Evolutionary conservation across 2,113 vertebrate species (phyloP).

Genomic region (Danio rerio): DNA sequence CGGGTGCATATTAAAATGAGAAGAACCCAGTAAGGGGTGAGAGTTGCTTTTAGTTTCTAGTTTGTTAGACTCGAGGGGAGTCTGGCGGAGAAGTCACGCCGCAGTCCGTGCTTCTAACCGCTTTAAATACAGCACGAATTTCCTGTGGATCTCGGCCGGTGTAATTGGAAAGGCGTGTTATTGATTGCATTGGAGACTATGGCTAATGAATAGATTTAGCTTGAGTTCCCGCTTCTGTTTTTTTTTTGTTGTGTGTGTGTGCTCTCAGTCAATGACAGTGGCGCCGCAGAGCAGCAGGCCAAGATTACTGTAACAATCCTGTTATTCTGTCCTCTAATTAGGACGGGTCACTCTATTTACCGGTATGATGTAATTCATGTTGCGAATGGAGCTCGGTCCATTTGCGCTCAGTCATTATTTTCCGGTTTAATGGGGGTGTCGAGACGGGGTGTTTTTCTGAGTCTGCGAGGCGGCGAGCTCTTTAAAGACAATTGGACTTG

Average conservation of each 20-base stretch:
- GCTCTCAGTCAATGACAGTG: conserved; percentile 24
- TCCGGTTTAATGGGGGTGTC: conserved; percentile 37
- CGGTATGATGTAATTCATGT: conserved; percentile 31
- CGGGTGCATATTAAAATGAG: conserved; percentile 27
- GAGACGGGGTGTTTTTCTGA: conserved; percentile 9
- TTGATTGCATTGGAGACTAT: conserved; percentile 59
- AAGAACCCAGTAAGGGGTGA: conserved; percentile 16
- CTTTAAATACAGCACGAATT: conserved; percentile 57
- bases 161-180: conserved; percentile 60
- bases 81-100: conserved; percentile 29
- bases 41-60: conserved; percentile 25
- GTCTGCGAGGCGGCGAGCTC: neutral
- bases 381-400: conserved; percentile 21
- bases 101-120: conserved; percentile 51
- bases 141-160: conserved; percentile 48
- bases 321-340: conserved; percentile 45
- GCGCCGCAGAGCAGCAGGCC: conserved; percentile 29
- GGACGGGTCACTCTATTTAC: conserved; percentile 42
- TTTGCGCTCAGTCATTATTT: conserved; percentile 41
- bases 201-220: conserved; percentile 59
- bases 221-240: conserved; percentile 30
- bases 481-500: conserved; percentile 42
- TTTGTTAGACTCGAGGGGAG: conserved; percentile 38
- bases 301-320: conserved; percentile 26
- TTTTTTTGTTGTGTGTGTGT: neutral